Evolutionary conservation across 2,888 invertebrate species (phyloP), one percentile per base, ranked within the genome.

Genomic region (Steromphala cineraria): DNA sequence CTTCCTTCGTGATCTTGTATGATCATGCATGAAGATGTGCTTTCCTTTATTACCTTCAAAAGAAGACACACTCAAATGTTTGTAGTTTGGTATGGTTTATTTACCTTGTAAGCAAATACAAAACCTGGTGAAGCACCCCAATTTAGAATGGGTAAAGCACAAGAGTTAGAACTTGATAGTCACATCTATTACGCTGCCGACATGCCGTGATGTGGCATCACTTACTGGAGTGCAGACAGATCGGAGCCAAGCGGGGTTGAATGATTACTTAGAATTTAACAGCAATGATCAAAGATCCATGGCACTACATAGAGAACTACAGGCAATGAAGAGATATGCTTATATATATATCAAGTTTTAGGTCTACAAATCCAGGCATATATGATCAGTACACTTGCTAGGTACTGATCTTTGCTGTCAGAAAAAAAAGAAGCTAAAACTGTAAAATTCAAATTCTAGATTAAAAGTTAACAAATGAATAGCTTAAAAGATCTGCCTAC

Each of bases 91-190:
- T 71, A 52, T 82, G 79, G 81, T 75, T 80, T 81, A 78, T 80
- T 80, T 75, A 78, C 76, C 75, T 83, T 80, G 75, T 77, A 84
- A 89, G 88, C 88, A 85, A 87, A 85, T 88, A 87, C 86, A 88
- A 88, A 85, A 83, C 83, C 81, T 81, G 84, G 83, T 84, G 81
- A 86, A 85, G 84, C 86, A 82, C 79, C 80, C 84, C 82, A 78
- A 55, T 71, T 46, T 78, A 74, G 76, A 79, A 82, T 81, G 79
- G 80, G 80, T 75, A 82, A 82, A 84, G 86, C 84, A 86, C 83
- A 83, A 79, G 80, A 78, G 75, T n/a, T 53, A 55, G 53, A 40
- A 71, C 28, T 19, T 28, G 76, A 71, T 31, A 75, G 36, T 62
- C 53, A 78, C 62, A 67, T 78, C 52, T 62, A 78, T 52, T 21